A percentile compares a stretch with the other conserved stretches of the same genome.
These are phyloP conservation scores for Eulemur rubriventer DNA, from an alignment of 2,797 vertebrate genomes.

Conservation along the genomic window DNA sequence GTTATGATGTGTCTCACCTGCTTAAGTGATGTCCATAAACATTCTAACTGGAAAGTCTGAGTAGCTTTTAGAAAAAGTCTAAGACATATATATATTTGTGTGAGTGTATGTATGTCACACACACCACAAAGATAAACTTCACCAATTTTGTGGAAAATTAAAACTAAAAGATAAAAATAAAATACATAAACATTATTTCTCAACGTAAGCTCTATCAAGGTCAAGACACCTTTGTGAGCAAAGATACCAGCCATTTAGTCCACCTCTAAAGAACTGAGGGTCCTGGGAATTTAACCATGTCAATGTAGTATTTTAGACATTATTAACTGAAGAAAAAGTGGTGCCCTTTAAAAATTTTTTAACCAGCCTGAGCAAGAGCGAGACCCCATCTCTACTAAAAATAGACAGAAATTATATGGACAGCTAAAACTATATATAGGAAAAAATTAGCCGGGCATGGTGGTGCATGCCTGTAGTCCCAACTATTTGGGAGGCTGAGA, in stretches of 20 bases:
- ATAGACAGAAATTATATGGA: too few species aligned
- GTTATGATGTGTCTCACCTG: neutral
- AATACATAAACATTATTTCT: neutral
- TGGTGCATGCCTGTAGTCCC: too few species aligned
- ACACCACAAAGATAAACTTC: neutral
- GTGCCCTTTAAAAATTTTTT: neutral
- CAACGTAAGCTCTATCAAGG: neutral
- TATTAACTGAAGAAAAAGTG: neutral
- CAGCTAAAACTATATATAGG: too few species aligned
- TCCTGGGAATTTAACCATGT: neutral
- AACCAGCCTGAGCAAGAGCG: too few species aligned
- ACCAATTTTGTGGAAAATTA: neutral
- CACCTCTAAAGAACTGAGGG: neutral
- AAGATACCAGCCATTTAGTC: neutral
- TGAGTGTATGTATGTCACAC: too few species aligned
- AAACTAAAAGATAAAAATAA: neutral
- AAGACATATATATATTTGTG: neutral
- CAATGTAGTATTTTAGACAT: neutral
- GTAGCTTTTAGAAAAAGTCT: neutral
- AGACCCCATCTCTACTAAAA: too few species aligned
- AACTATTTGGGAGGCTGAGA: too few species aligned
- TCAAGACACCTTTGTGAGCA: neutral
- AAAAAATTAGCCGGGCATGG: too few species aligned
- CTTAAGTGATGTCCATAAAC: neutral
- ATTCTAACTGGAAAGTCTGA: neutral